phyloP scores from a whole-genome alignment of 2,113 vertebrate genomes.

The Arenaria interpres region DNA sequence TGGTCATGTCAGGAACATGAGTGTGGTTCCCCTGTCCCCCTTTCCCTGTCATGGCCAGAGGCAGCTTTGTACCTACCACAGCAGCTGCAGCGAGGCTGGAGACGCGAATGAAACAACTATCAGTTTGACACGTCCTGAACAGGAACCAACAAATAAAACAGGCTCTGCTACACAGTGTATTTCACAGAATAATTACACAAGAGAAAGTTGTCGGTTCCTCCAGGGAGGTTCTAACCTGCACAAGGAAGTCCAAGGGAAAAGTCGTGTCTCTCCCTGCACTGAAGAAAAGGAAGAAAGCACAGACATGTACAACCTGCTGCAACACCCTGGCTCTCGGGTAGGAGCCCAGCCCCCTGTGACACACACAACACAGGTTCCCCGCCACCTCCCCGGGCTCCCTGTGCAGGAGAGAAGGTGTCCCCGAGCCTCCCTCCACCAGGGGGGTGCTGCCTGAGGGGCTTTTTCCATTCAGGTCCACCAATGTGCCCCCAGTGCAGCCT shows the following conservation, averaged over 20 bases:
- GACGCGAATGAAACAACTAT: neutral
- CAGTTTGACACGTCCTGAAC: neutral
- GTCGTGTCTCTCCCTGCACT: neutral
- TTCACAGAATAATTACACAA: neutral
- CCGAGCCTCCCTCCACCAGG: fast-evolving
- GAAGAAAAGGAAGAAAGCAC: neutral
- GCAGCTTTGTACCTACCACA: neutral
- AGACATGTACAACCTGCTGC: neutral
- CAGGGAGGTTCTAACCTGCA: neutral
- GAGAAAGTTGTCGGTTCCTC: neutral
- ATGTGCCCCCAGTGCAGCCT: neutral
- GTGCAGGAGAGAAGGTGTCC: fast-evolving
- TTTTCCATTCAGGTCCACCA: neutral
- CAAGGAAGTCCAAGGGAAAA: neutral
- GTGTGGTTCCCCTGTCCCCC: neutral
- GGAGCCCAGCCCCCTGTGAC: fast-evolving
- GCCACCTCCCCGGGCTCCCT: neutral
- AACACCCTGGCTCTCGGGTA: neutral
- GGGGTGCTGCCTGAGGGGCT: fast-evolving
- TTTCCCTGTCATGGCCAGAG: neutral
- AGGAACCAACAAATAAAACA: neutral
- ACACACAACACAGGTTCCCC: fast-evolving
- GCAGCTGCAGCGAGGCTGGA: neutral
- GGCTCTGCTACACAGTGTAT: neutral
- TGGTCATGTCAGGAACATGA: neutral